Conservation (phyloP, 1,140 invertebrate species). For the Drosophila ananassae region DNA sequence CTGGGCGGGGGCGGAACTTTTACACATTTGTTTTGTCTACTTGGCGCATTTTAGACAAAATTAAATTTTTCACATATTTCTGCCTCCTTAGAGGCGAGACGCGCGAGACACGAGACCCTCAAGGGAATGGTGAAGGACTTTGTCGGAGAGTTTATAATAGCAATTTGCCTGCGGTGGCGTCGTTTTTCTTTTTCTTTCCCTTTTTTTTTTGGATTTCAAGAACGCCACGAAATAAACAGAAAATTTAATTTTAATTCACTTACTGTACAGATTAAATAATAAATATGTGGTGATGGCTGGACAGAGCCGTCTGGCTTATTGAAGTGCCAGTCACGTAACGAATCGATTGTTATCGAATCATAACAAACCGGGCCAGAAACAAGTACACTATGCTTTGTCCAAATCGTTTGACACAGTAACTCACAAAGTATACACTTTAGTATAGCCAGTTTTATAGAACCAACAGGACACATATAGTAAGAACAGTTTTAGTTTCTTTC, state of each 20-base stretch:
- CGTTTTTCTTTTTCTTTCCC: neutral
- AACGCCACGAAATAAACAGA: constrained; percentile 22
- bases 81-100: constrained; percentile 2
- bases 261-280: constrained; percentile 61
- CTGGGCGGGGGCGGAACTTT: neutral
- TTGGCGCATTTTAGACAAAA: constrained; percentile 46
- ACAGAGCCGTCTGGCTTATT: constrained; percentile 52
- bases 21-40: constrained; percentile 33
- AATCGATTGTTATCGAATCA: constrained; percentile 22
- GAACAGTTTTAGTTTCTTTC: too few species aligned
- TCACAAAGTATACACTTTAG: neutral
- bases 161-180: constrained; percentile 63
- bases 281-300: constrained; percentile 41
- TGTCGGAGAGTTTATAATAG: constrained; percentile 69
- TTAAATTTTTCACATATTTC: constrained; percentile 53
- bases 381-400: neutral
- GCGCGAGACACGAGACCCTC: neutral
- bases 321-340: constrained; percentile 53
- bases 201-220: constrained; percentile 3
- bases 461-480: neutral
- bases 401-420: neutral
- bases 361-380: constrained; percentile 7
- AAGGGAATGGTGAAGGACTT: constrained; percentile 39
- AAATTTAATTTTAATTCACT: constrained; percentile 75
- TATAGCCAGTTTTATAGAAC: neutral